phyloP scores from a whole-genome alignment of 1,140 invertebrate genomes.

The Andrena cerasifolii region DNA sequence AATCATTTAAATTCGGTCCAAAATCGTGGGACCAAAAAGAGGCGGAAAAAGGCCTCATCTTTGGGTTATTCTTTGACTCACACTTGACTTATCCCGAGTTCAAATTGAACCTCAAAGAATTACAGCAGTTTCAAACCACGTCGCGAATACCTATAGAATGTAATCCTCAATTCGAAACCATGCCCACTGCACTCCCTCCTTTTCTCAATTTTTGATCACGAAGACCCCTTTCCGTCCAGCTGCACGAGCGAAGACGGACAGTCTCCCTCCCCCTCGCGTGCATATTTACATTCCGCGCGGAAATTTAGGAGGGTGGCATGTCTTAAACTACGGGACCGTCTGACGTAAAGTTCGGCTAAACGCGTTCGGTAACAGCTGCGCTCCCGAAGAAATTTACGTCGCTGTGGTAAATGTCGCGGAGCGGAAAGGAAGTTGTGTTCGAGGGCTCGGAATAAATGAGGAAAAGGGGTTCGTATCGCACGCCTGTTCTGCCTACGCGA shows the following conservation, averaged over 20 bases:
- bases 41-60: too few relatives aligned
- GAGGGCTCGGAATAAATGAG: neutral
- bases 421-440: neutral
- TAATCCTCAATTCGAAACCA: neutral
- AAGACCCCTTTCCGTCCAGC: neutral
- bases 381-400: conserved; percentile 28
- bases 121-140: too few relatives aligned
- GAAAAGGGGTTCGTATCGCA: too few relatives aligned
- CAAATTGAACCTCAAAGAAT: too few relatives aligned
- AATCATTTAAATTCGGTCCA: too few relatives aligned
- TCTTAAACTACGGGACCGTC: conserved; percentile 16
- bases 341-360: neutral
- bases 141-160: too few relatives aligned
- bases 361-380: conserved; percentile 25
- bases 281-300: conserved; percentile 23
- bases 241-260: neutral
- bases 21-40: too few relatives aligned
- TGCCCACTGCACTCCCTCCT: neutral
- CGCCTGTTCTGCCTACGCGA: too few relatives aligned
- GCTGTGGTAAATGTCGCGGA: neutral
- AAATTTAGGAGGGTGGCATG: conserved; percentile 22
- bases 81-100: too few relatives aligned
- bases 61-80: too few relatives aligned
- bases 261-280: neutral
- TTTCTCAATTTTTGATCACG: neutral